Evolutionary conservation across 2,797 vertebrate species (phyloP).

Genomic region (Sebastes hubbsi): DNA sequence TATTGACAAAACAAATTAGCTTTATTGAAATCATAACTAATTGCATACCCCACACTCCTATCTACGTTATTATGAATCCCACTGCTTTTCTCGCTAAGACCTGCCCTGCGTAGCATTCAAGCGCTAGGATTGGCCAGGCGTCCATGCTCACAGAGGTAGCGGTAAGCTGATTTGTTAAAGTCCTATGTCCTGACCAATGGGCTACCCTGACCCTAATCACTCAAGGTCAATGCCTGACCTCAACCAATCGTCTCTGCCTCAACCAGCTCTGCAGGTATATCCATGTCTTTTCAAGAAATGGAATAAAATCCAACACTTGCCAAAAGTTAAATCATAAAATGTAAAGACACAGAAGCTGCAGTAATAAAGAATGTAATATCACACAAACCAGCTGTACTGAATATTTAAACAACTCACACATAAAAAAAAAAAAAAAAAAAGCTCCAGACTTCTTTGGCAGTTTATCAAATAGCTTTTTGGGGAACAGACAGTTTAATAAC

Average conservation of each 20-base stretch:
- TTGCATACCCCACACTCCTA: not conserved
- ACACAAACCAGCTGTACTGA: conserved; percentile 4
- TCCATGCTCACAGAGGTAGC: not conserved
- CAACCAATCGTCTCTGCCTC: not conserved
- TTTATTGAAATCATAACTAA: conserved; percentile 3
- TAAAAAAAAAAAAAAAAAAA: not conserved
- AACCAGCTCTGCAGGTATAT: not conserved
- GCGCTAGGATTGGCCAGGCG: not conserved
- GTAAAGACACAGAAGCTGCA: not conserved
- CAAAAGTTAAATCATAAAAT: conserved; percentile 11
- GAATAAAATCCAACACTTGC: not conserved
- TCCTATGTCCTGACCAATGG: not conserved
- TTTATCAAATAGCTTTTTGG: conserved; percentile 25
- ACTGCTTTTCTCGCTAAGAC: not conserved
- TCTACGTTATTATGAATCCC: too few species aligned
- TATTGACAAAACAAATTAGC: not conserved
- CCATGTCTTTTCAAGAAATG: not conserved
- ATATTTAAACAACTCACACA: conserved; percentile 20
- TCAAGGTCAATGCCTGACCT: not conserved
- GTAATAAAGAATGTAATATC: not conserved
- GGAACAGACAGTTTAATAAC: conserved; percentile 4
- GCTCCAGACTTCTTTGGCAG: conserved; percentile 3
- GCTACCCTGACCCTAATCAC: not conserved
- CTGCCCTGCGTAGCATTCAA: not conserved
- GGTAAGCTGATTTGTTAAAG: not conserved